Evolutionary conservation across 30 jellyfish, hydroid and myxozoan genomes (phyloP).

Genomic region (Aurelia aurita complex sp. Pacific): DNA sequence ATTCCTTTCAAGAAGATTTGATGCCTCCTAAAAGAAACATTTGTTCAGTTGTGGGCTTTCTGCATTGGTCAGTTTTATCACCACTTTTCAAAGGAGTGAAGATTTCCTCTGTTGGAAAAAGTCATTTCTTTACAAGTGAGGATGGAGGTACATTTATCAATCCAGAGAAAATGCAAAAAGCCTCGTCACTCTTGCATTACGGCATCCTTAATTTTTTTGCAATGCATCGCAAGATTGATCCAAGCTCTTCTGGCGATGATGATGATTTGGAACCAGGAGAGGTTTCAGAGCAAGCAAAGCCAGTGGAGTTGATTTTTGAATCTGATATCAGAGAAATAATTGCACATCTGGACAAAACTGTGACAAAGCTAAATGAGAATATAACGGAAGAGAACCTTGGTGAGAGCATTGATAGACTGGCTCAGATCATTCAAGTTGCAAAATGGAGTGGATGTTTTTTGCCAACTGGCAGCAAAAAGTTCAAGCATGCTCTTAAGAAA

Average conservation of each 20-base stretch:
- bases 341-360: slow-evolving; percentile 54
- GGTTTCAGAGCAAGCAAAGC: slow-evolving; percentile 69
- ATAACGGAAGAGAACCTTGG: slow-evolving; percentile 58
- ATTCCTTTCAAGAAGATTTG: slow-evolving; percentile 29
- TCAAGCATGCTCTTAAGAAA: slow-evolving; percentile 52
- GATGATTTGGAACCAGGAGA: slow-evolving; percentile 97
- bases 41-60: slow-evolving; percentile 47
- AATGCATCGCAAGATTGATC: slow-evolving; percentile 49
- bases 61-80: slow-evolving; percentile 77
- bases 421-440: slow-evolving; percentile 73
- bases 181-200: slow-evolving; percentile 70
- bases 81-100: slow-evolving; percentile 67
- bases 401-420: slow-evolving; percentile 73
- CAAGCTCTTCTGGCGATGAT: slow-evolving; percentile 48
- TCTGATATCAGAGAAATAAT: slow-evolving; percentile 43
- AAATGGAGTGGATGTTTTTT: slow-evolving; percentile 83
- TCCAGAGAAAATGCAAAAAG: slow-evolving; percentile 31
- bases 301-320: slow-evolving; percentile 43
- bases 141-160: slow-evolving; percentile 16
- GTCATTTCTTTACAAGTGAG: slow-evolving; percentile 1
- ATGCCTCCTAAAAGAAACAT: slow-evolving; percentile 11
- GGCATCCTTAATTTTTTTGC: slow-evolving; percentile 68
- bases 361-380: slow-evolving; percentile 28
- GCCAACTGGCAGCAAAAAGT: slow-evolving; percentile 50
- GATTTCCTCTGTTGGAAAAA: slow-evolving; percentile 1